Percentiles rank a stretch among this genome's conserved stretches.
Evolutionary conservation across 1,140 invertebrate genomes (phyloP).

Genomic region (Fopius arisanus): DNA sequence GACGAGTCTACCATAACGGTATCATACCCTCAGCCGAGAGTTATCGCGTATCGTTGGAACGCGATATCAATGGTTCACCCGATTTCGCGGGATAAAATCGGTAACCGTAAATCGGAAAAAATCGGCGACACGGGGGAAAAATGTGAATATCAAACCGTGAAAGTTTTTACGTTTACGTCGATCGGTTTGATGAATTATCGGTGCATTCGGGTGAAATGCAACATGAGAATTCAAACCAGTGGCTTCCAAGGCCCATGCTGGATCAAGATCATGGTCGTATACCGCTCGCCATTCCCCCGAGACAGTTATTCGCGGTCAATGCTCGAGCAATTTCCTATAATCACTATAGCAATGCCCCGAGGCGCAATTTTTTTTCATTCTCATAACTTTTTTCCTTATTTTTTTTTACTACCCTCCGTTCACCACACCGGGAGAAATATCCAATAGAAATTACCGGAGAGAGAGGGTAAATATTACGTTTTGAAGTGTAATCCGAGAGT

Average conservation of each 20-base stretch:
- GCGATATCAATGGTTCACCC: constrained; percentile 1
- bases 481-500: no score
- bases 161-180: no score
- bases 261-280: constrained; percentile 31
- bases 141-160: no score
- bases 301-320: constrained; percentile 34
- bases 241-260: constrained; percentile 9
- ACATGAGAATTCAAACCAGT: background rate
- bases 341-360: constrained; percentile 15
- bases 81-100: background rate
- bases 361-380: background rate
- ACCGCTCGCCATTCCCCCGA: background rate
- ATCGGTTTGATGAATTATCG: no score
- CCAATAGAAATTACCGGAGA: no score
- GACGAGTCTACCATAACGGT: constrained; percentile 27
- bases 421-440: background rate
- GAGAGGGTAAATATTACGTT: no score
- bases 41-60: constrained; percentile 18
- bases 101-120: background rate
- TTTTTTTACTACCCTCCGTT: background rate
- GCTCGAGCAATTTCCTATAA: constrained; percentile 33
- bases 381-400: background rate
- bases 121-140: no score
- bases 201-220: background rate
- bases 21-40: background rate